A percentile compares a stretch with the other conserved stretches of the same genome.
These are phyloP conservation scores for Chroicocephalus ridibundus DNA, from an alignment of 2,113 vertebrate genomes.

Conservation along the genomic window DNA sequence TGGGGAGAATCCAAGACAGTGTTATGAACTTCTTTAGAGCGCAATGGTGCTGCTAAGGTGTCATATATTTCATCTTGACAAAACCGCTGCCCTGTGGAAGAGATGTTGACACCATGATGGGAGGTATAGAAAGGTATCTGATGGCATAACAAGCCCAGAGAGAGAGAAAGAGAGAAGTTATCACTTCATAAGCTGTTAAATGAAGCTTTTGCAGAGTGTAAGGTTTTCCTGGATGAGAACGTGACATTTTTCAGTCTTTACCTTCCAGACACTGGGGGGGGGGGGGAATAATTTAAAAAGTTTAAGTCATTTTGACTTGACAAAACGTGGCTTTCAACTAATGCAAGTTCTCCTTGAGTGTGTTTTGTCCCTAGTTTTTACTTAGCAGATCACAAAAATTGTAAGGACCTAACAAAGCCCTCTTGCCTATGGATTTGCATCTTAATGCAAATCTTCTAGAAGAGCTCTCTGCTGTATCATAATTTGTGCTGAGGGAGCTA, in stretches of 20 bases:
- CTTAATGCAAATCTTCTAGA: background rate
- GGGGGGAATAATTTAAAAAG: background rate
- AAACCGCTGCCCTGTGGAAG: background rate
- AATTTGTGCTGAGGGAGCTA: background rate
- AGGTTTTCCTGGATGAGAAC: background rate
- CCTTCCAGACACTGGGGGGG: background rate
- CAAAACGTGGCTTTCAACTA: background rate
- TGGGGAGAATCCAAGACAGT: background rate
- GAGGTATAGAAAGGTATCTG: background rate
- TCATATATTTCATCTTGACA: background rate
- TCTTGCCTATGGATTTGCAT: background rate
- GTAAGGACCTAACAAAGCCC: background rate
- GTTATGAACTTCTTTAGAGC: background rate
- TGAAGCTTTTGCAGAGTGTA: background rate
- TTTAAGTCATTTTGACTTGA: background rate
- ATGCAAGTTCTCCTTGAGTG: background rate
- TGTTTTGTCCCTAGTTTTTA: background rate
- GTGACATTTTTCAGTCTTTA: background rate
- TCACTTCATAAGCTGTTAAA: background rate
- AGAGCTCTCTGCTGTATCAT: background rate
- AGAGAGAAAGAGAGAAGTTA: background rate
- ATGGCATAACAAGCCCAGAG: background rate
- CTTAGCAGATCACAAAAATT: background rate
- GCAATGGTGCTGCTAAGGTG: background rate
- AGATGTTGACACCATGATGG: background rate